Conservation (phyloP, 2,888 invertebrate species). For the Oxyteleia sp. region DNA sequence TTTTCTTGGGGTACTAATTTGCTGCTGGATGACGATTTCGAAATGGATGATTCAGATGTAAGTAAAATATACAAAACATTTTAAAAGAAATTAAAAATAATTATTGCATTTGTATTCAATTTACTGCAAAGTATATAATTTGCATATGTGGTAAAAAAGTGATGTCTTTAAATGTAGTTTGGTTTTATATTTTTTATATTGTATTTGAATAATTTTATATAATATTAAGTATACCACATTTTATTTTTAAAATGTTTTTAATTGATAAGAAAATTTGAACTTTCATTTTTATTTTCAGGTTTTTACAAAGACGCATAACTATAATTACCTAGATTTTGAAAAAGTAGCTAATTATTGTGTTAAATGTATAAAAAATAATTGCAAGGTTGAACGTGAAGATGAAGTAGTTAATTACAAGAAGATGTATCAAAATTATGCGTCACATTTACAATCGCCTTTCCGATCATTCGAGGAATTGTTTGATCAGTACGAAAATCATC, state of each 20-base stretch:
- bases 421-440: slow-evolving; percentile 29
- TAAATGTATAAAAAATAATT: slow-evolving; percentile 30
- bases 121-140: no score
- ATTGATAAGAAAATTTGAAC: not conserved
- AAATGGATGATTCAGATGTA: slow-evolving; percentile 85
- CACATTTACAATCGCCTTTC: slow-evolving; percentile 38
- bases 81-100: no score
- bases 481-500: slow-evolving; percentile 45
- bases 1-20: slow-evolving; percentile 84
- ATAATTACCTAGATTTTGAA: slow-evolving; percentile 62
- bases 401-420: slow-evolving; percentile 24
- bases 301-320: slow-evolving; percentile 60
- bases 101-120: no score
- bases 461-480: slow-evolving; percentile 51
- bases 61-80: no score
- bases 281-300: slow-evolving; percentile 53
- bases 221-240: no score
- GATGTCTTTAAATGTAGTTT: no score
- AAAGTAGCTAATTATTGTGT: slow-evolving; percentile 57
- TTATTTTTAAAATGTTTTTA: not conserved
- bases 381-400: slow-evolving; percentile 17
- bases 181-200: not conserved
- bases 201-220: not conserved
- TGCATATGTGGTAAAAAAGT: not conserved
- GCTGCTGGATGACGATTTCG: slow-evolving; percentile 79